These are phyloP conservation scores for Laspeyria flexula DNA, from an alignment of 2,888 invertebrate genomes.

Conservation along the genomic window DNA sequence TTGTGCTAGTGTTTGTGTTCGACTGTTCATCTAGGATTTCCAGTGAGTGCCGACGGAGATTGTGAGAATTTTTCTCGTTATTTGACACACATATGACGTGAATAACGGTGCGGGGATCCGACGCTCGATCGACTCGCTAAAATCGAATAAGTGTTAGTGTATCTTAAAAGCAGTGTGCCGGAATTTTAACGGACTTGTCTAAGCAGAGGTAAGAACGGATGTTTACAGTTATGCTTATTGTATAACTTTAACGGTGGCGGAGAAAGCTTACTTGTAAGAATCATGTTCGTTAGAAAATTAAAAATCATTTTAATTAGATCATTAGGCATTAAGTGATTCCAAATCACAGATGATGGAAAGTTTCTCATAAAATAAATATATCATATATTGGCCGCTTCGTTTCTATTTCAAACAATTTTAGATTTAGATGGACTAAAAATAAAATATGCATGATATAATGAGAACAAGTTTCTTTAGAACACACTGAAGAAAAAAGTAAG, in stretches of 20 bases:
- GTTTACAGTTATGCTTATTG: conserved; percentile 83
- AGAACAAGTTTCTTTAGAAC: conserved; percentile 49
- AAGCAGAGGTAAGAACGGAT: conserved; percentile 81
- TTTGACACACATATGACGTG: conserved; percentile 84
- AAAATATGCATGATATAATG: conserved; percentile 26
- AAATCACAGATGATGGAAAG: conserved; percentile 20
- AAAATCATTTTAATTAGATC: conserved; percentile 20
- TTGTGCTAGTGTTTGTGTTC: conserved; percentile 70
- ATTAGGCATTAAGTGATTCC: conserved; percentile 12
- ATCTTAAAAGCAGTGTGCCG: conserved; percentile 76
- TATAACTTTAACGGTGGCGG: conserved; percentile 71
- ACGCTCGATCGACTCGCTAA: conserved; percentile 81
- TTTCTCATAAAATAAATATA: conserved; percentile 8
- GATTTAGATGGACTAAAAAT: conserved; percentile 20
- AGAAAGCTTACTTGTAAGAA: conserved; percentile 60
- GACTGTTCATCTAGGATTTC: conserved; percentile 53
- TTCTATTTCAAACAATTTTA: conserved; percentile 14
- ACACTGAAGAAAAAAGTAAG: conserved; percentile 41
- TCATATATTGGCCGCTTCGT: conserved; percentile 19
- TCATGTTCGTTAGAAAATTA: conserved; percentile 40
- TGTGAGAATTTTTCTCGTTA: conserved; percentile 73
- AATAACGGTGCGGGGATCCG: conserved; percentile 80
- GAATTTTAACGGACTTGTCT: conserved; percentile 84
- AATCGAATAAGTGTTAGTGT: conserved; percentile 81
- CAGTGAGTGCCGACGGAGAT: conserved; percentile 51